A percentile compares a stretch with the other conserved stretches of the same genome.
phyloP scores from a whole-genome alignment of 2,888 invertebrate genomes.

The Stenolophus ochropezus region DNA sequence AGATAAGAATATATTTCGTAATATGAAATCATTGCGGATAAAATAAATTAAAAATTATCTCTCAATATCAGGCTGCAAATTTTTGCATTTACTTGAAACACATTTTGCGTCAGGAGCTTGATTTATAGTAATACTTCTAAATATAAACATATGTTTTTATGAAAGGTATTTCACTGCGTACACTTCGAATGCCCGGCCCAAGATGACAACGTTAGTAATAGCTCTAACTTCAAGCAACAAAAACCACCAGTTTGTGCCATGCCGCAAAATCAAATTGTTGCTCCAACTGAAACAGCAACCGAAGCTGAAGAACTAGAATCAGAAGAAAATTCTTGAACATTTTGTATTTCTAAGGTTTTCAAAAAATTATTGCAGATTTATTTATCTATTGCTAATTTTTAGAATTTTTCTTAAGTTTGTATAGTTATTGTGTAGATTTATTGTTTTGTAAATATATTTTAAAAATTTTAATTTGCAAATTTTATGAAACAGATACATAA shows the following conservation, averaged over 20 bases:
- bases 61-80: too few species aligned
- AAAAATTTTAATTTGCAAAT: background rate
- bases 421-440: background rate
- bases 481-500: background rate
- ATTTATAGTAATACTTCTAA: too few species aligned
- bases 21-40: too few species aligned
- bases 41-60: too few species aligned
- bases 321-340: slow-evolving; percentile 37
- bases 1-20: too few species aligned
- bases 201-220: slow-evolving; percentile 63
- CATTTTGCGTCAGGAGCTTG: too few species aligned
- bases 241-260: slow-evolving; percentile 57
- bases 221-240: background rate
- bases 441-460: background rate
- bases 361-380: background rate
- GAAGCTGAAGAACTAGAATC: slow-evolving; percentile 69
- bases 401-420: background rate
- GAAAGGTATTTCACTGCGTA: slow-evolving; percentile 97
- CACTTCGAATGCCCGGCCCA: slow-evolving; percentile 97
- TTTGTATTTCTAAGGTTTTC: background rate
- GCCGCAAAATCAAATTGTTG: slow-evolving; percentile 59
- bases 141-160: background rate
- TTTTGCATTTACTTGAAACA: too few species aligned
- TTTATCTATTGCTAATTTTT: slow-evolving; percentile 11
- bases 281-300: slow-evolving; percentile 70